Evolutionary conservation across 1,140 invertebrate genomes (phyloP).

Genomic region (Zaprionus capensis): DNA sequence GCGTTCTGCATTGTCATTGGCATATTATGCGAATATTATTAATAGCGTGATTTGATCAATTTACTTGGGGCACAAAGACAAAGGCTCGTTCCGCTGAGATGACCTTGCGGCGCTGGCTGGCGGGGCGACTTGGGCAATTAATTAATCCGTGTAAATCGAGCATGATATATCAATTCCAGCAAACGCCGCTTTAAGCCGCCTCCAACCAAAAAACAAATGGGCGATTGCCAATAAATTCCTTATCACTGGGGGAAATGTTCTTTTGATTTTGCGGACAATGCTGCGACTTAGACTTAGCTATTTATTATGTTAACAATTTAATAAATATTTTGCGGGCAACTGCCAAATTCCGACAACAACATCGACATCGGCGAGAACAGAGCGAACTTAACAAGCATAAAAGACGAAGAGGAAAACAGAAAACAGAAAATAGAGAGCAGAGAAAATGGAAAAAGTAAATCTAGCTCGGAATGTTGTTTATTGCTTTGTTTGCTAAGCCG

Average conservation of each 20-base stretch:
- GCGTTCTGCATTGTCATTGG: not conserved
- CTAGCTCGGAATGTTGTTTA: constrained; percentile 66
- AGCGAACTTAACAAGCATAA: constrained; percentile 9
- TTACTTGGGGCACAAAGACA: not conserved
- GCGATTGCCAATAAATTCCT: constrained; percentile 28
- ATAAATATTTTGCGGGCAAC: constrained; percentile 65
- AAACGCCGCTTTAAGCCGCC: not conserved
- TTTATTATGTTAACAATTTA: constrained; percentile 79
- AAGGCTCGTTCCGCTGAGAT: constrained; percentile 17
- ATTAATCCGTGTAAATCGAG: constrained; percentile 63
- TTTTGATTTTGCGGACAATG: constrained; percentile 64
- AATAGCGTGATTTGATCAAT: constrained; percentile 7
- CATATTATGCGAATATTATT: not conserved
- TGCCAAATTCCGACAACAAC: constrained; percentile 19
- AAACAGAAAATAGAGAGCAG: constrained; percentile 23
- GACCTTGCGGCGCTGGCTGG: too few relatives aligned
- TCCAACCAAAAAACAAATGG: not conserved
- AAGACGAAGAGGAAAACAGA: constrained; percentile 13
- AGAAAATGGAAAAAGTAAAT: constrained; percentile 13
- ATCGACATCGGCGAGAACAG: constrained; percentile 9
- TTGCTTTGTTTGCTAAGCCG: constrained; percentile 62
- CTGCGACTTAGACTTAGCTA: constrained; percentile 52
- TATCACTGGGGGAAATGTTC: constrained; percentile 18
- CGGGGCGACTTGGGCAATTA: constrained; percentile 44
- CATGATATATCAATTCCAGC: constrained; percentile 65